phyloP scores from a whole-genome alignment of 1,140 invertebrate species.

The Drosophila repletoides region DNA sequence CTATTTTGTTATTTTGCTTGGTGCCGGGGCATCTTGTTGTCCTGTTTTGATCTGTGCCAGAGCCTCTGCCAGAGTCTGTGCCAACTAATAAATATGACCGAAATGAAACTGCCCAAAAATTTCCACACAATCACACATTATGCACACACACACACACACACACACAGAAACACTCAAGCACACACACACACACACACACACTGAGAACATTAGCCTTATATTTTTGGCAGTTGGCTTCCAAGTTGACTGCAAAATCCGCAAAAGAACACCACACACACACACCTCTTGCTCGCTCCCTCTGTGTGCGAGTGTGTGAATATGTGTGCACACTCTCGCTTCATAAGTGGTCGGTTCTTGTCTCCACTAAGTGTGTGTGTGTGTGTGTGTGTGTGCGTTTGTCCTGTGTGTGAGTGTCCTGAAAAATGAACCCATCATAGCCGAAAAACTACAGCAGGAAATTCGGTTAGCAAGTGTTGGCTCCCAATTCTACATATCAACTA shows the following conservation, averaged over 20 bases:
- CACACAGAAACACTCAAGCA: conserved; percentile 19
- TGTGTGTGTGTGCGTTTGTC: conserved; percentile 16
- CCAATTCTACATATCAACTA: conserved; percentile 36
- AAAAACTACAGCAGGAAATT: conserved; percentile 79
- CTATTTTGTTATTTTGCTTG: conserved; percentile 1
- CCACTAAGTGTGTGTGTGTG: conserved; percentile 3
- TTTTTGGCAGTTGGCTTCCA: conserved; percentile 77
- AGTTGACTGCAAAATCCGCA: conserved; percentile 79
- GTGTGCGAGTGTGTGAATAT: conserved; percentile 9
- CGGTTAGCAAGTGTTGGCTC: conserved; percentile 77
- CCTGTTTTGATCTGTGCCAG: conserved; percentile 66
- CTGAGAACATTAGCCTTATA: conserved; percentile 69
- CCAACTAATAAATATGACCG: conserved; percentile 82
- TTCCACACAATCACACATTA: conserved; percentile 80
- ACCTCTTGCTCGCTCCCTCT: conserved; percentile 11
- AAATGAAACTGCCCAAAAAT: conserved; percentile 82
- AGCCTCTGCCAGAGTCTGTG: conserved; percentile 67
- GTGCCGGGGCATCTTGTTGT: conserved; percentile 61
- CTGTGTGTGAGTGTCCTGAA: conserved; percentile 51
- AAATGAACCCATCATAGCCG: conserved; percentile 80
- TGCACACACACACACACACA: conserved; percentile 48
- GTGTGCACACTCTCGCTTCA: conserved; percentile 59
- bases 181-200: conserved; percentile 16
- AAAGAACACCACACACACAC: conserved; percentile 69
- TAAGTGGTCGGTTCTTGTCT: conserved; percentile 66